Percentiles rank a stretch among this genome's conserved stretches.
Conservation (phyloP, 35 echinoderm and acorn worm genomes). For the Nesometra sesokonis region DNA sequence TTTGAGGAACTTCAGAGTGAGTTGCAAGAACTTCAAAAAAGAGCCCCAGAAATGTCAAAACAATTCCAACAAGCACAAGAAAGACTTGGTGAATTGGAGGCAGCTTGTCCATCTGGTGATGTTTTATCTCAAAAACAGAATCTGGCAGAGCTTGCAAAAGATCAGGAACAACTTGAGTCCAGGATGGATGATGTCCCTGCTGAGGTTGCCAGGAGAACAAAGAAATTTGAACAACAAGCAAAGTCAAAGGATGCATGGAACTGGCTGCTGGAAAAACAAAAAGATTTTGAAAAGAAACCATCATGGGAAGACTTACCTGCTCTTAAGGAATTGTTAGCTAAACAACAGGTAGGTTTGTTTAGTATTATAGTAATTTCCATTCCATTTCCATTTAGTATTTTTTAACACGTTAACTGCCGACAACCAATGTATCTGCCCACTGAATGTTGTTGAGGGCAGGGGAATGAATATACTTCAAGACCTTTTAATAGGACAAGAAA, state of each 20-base stretch:
- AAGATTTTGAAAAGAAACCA: constrained; percentile 13
- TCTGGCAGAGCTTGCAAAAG: background rate
- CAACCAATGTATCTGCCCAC: too few relatives aligned
- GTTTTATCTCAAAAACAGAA: background rate
- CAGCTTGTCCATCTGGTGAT: background rate
- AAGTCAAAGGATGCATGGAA: background rate
- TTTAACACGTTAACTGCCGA: too few relatives aligned
- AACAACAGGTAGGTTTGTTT: background rate
- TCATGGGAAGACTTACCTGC: constrained; percentile 8
- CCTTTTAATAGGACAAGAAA: too few relatives aligned
- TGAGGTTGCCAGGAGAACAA: constrained; percentile 3
- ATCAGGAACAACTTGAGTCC: constrained; percentile 10
- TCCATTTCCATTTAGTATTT: too few relatives aligned
- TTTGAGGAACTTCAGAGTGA: constrained; percentile 29
- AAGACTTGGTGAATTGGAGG: background rate
- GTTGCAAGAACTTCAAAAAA: constrained; percentile 21
- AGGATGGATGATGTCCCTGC: background rate
- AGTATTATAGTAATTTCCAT: too few relatives aligned
- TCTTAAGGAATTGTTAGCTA: background rate
- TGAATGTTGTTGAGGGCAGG: too few relatives aligned
- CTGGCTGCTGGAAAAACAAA: constrained; percentile 26
- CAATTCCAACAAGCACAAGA: background rate
- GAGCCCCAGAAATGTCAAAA: background rate
- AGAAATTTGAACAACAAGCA: constrained; percentile 26
- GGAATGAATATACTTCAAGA: too few relatives aligned